phyloP scores from a whole-genome alignment of 2,797 vertebrate genomes.

The Lophotriccus pileatus region DNA sequence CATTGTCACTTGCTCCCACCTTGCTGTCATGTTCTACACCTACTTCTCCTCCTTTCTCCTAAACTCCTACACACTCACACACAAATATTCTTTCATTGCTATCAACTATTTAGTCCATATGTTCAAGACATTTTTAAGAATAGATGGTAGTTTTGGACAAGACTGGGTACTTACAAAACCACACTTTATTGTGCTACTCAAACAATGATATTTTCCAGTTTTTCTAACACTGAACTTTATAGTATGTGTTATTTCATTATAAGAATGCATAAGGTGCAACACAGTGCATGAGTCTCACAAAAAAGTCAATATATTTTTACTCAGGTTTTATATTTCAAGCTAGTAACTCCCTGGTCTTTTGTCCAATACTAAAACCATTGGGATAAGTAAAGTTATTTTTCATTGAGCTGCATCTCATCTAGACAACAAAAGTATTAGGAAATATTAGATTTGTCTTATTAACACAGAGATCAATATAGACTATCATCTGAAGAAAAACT shows the following conservation, averaged over 20 bases:
- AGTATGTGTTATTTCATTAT: neutral
- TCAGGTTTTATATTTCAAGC: neutral
- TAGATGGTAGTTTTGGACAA: neutral
- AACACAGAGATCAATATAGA: neutral
- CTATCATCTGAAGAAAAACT: neutral
- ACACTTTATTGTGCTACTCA: neutral
- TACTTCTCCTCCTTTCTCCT: slow-evolving; percentile 23
- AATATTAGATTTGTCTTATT: neutral
- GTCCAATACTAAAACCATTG: neutral
- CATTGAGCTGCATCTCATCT: neutral
- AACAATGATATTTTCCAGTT: neutral
- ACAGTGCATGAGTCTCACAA: neutral
- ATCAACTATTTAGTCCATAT: neutral
- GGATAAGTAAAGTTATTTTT: neutral
- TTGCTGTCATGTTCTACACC: slow-evolving; percentile 39
- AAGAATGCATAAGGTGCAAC: neutral
- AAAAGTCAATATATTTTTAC: neutral
- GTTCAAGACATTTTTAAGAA: slow-evolving; percentile 16
- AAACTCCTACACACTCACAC: slow-evolving; percentile 15
- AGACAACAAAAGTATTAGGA: neutral
- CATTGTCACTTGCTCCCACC: slow-evolving; percentile 34
- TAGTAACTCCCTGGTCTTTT: neutral
- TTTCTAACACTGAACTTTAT: neutral
- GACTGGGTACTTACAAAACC: neutral
- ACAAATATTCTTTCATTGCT: slow-evolving; percentile 13